These are phyloP conservation scores for Cetonia aurata DNA, from an alignment of 2,888 invertebrate species.

Conservation along the genomic window DNA sequence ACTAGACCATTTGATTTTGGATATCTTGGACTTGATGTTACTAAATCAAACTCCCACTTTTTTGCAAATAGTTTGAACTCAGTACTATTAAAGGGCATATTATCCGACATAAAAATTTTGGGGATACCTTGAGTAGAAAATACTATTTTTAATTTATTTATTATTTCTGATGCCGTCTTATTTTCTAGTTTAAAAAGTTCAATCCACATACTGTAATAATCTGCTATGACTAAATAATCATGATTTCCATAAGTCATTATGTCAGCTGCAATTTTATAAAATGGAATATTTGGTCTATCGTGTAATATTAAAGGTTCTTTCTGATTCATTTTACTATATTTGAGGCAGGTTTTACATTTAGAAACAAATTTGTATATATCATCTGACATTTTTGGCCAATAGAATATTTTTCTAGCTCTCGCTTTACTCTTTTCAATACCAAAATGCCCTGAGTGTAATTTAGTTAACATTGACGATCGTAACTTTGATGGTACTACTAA, in stretches of 20 bases:
- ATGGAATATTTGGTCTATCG: conserved; percentile 42
- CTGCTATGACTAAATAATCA: conserved; percentile 49
- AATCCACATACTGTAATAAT: conserved; percentile 50
- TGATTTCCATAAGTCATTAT: conserved; percentile 45
- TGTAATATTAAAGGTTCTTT: conserved; percentile 47
- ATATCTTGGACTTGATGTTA: conserved; percentile 48
- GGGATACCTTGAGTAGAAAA: conserved; percentile 49
- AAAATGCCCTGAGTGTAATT: conserved; percentile 30
- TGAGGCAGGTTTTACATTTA: conserved; percentile 39
- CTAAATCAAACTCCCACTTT: conserved; percentile 31
- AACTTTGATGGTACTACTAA: conserved; percentile 28
- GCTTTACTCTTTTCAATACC: conserved; percentile 38
- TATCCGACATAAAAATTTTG: conserved; percentile 48
- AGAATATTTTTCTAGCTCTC: conserved; percentile 37
- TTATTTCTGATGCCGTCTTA: conserved; percentile 43
- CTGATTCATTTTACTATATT: conserved; percentile 23
- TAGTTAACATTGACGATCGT: conserved; percentile 28
- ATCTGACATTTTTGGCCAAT: conserved; percentile 30
- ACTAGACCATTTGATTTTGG: conserved; percentile 24
- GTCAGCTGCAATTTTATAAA: conserved; percentile 41
- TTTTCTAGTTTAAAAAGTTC: conserved; percentile 46
- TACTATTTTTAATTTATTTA: conserved; percentile 46
- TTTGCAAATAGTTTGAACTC: conserved; percentile 49
- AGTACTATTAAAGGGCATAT: conserved; percentile 51
- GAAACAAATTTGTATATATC: conserved; percentile 33